Conservation (phyloP, 2,113 vertebrate genomes). For the human (Homo sapiens) region DNA sequence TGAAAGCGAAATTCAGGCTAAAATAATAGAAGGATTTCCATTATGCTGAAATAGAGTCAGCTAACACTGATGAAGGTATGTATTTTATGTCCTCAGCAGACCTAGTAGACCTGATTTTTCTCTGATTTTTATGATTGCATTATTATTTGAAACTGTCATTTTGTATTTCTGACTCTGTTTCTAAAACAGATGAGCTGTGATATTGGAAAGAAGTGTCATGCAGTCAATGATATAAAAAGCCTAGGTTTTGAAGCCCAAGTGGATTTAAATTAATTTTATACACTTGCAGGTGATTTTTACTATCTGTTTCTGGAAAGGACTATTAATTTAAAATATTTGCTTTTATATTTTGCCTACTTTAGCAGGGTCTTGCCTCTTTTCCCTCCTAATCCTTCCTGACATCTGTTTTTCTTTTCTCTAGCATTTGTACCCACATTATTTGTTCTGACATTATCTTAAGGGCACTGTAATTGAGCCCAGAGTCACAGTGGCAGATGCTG, state of each 20-base stretch:
- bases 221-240: slow-evolving; percentile 35
- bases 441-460: background rate
- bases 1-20: background rate
- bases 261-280: slow-evolving; percentile 27
- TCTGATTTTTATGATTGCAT: background rate
- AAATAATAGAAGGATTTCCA: background rate
- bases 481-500: too few relatives aligned
- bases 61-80: background rate
- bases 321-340: background rate
- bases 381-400: background rate
- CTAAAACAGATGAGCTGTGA: slow-evolving; percentile 11
- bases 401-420: background rate
- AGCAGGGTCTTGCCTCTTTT: background rate
- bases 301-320: slow-evolving; percentile 8
- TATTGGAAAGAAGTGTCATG: background rate
- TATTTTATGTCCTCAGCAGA: background rate
- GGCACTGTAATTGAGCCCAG: background rate
- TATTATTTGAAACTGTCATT: slow-evolving; percentile 31
- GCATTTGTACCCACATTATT: background rate
- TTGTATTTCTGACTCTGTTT: slow-evolving; percentile 29
- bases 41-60: background rate
- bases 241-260: slow-evolving; percentile 16
- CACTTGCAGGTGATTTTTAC: background rate
- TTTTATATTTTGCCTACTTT: background rate
- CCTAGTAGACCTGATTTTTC: background rate